Conservation (phyloP, 2,797 vertebrate genomes). For the Sebastes ruberrimus region DNA sequence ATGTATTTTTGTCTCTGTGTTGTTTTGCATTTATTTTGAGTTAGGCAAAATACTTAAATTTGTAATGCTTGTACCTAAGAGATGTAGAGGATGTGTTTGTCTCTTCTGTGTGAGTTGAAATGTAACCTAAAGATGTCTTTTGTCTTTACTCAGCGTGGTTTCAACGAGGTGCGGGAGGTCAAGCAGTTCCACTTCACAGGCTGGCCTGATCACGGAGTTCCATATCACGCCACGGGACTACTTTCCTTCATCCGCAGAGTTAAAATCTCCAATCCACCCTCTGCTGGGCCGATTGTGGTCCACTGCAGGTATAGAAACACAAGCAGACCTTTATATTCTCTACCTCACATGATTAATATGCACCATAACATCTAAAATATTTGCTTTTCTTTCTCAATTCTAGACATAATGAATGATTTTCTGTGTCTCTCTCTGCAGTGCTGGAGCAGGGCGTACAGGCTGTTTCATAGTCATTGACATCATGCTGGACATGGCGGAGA, state of each 20-base stretch:
- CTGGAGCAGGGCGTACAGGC: constrained; percentile 96
- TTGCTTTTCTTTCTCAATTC: neutral
- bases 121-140: neutral
- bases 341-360: neutral
- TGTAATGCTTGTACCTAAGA: neutral
- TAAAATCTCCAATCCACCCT: constrained; percentile 96
- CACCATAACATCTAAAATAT: neutral
- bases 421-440: constrained; percentile 77
- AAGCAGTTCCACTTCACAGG: constrained; percentile 99
- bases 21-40: neutral
- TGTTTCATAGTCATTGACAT: constrained; percentile 99
- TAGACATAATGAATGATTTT: neutral
- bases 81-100: neutral
- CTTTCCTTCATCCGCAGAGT: constrained; percentile 97
- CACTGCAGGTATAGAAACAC: constrained; percentile 91
- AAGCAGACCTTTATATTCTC: neutral
- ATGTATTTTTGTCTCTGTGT: neutral
- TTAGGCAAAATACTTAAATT: neutral
- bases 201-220: constrained; percentile 99
- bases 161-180: constrained; percentile 97
- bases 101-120: neutral
- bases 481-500: constrained; percentile 99
- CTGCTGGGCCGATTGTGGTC: constrained; percentile 96
- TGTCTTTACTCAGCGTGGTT: constrained; percentile 87
- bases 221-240: constrained; percentile 98